Percentiles rank a stretch among this genome's conserved stretches.
These are phyloP conservation scores for Ichneumoninae sp. DNA, from an alignment of 2,888 invertebrate genomes.

Conservation along the genomic window DNA sequence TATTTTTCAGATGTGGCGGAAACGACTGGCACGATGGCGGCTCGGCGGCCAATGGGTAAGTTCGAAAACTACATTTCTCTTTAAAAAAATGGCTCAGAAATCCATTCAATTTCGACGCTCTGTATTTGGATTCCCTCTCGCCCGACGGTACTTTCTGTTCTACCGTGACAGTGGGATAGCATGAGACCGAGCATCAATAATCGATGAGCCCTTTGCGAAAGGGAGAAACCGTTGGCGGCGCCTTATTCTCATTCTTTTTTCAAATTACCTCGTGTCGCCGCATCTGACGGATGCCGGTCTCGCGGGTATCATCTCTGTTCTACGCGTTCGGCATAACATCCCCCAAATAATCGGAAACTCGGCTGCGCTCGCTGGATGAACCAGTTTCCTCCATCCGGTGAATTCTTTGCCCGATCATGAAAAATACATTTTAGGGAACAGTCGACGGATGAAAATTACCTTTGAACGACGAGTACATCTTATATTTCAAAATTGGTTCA, in stretches of 20 bases:
- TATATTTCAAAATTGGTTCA: constrained; percentile 43
- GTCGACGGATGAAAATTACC: constrained; percentile 56
- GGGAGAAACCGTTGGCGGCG: constrained; percentile 26
- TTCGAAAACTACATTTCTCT: constrained; percentile 46
- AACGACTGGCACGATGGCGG: constrained; percentile 69
- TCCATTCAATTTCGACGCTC: constrained; percentile 54
- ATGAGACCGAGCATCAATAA: constrained; percentile 36
- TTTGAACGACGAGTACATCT: constrained; percentile 3
- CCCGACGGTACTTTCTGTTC: constrained; percentile 34
- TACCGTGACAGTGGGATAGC: constrained; percentile 15
- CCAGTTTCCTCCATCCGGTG: constrained; percentile 53
- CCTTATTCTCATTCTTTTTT: constrained; percentile 28
- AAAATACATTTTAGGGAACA: constrained; percentile 56
- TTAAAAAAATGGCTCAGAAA: background rate
- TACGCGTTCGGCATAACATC: constrained; percentile 60
- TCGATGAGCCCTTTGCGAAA: constrained; percentile 34
- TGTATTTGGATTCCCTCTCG: constrained; percentile 21
- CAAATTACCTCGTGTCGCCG: constrained; percentile 55
- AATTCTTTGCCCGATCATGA: constrained; percentile 54
- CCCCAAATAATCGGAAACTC: constrained; percentile 56
- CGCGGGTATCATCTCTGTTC: constrained; percentile 3
- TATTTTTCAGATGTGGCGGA: constrained; percentile 74
- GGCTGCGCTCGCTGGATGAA: constrained; percentile 9
- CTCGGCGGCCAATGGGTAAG: constrained; percentile 80
- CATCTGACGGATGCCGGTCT: constrained; percentile 28